phyloP scores from a whole-genome alignment of 2,113 vertebrate species.

The Anoura caudifer region DNA sequence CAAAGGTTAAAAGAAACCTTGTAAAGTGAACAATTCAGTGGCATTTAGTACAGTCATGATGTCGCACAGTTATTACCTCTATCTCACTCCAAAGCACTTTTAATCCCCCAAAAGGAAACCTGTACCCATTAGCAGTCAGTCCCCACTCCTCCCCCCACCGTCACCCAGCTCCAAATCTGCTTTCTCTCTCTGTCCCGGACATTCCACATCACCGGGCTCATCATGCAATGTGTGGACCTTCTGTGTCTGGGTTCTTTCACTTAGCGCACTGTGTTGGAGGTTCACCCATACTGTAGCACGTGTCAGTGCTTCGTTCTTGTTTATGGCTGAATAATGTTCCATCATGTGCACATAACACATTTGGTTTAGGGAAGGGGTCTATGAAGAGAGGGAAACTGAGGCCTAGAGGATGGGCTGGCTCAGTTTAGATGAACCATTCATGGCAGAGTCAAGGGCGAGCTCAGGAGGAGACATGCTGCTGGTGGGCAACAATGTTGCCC shows the following conservation, averaged over 20 bases:
- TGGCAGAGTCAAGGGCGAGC: neutral
- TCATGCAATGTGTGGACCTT: accelerated
- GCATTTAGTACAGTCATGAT: neutral
- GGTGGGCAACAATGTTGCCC: accelerated
- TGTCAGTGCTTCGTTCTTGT: neutral
- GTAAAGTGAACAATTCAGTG: neutral
- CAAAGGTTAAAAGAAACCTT: neutral
- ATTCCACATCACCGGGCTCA: accelerated
- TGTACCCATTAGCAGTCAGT: accelerated
- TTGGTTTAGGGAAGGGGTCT: neutral
- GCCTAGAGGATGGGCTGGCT: neutral
- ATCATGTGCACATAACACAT: accelerated
- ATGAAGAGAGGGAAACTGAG: neutral
- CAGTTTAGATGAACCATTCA: accelerated
- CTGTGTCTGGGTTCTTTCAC: neutral
- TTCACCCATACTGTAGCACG: accelerated
- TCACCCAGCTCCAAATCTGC: too few relatives aligned
- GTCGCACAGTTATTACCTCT: neutral
- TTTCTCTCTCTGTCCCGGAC: neutral
- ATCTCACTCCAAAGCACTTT: neutral
- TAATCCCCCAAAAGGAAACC: neutral
- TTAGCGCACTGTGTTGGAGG: accelerated
- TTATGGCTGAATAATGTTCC: neutral
- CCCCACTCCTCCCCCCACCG: accelerated
- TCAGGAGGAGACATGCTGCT: accelerated